Percentiles rank a stretch among this genome's conserved stretches.
Conservation (phyloP, 2,113 vertebrate species). For the Charadrius vociferus region DNA sequence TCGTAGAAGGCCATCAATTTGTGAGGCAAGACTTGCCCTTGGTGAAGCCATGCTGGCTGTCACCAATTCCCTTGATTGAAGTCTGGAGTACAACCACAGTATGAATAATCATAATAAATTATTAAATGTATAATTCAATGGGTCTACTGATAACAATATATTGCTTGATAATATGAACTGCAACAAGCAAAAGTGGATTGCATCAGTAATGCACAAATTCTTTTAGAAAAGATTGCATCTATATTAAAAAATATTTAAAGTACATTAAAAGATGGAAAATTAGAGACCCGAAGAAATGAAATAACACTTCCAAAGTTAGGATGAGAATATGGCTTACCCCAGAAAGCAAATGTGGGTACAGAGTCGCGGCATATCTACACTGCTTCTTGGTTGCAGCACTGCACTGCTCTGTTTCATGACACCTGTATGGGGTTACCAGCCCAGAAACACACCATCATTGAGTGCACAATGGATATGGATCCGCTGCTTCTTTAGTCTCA, state of each 20-base stretch:
- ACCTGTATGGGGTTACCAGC: rapidly evolving
- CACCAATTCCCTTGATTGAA: neutral
- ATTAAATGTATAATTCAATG: neutral
- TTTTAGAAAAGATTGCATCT: neutral
- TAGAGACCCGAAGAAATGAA: neutral
- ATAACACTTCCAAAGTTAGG: neutral
- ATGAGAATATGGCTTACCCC: neutral
- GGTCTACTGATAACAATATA: neutral
- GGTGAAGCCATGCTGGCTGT: too few relatives aligned
- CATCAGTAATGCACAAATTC: neutral
- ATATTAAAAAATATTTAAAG: neutral
- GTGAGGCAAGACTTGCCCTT: too few relatives aligned
- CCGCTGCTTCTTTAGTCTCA: neutral
- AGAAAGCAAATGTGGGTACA: rapidly evolving
- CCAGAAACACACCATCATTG: neutral
- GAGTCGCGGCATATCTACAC: neutral
- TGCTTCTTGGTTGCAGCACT: neutral
- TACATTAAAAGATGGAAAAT: neutral
- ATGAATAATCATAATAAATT: neutral
- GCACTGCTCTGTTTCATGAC: neutral
- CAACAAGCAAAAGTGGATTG: neutral
- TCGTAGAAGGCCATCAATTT: too few relatives aligned
- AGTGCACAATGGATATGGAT: neutral
- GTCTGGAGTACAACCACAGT: neutral
- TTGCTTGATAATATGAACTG: neutral